phyloP scores from a whole-genome alignment of 2,888 invertebrate genomes.

The Asteroscopus sphinx region DNA sequence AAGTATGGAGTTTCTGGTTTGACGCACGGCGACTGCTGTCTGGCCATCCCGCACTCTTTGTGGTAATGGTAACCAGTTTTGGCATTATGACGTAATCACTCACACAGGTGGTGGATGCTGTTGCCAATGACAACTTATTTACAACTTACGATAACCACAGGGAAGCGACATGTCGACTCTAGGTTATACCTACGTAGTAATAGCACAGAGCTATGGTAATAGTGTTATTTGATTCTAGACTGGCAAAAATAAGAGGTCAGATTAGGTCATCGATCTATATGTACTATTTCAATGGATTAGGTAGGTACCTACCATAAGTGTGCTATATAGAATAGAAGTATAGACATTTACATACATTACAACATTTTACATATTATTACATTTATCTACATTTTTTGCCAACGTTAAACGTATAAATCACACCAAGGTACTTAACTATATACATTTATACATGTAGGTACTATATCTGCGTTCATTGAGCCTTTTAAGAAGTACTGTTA shows the following conservation, averaged over 20 bases:
- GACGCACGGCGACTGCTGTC: conserved; percentile 2
- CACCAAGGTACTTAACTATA: conserved; percentile 56
- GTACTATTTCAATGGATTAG: no score
- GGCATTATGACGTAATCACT: conserved; percentile 24
- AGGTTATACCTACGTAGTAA: no score
- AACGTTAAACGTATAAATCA: conserved; percentile 47
- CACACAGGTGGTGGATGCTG: conserved; percentile 23
- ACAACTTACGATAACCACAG: not conserved
- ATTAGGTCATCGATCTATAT: no score
- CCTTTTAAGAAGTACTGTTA: conserved; percentile 47
- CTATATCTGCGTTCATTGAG: no score
- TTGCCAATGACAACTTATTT: not conserved
- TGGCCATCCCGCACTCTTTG: conserved; percentile 1
- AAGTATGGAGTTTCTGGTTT: not conserved
- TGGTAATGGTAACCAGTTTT: conserved; percentile 35
- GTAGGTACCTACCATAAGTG: no score
- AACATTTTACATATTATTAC: no score
- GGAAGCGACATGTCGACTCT: not conserved
- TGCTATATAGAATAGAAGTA: no score
- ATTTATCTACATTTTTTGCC: no score
- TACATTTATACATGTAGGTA: no score
- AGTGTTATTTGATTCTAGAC: no score
- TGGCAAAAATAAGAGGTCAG: not conserved
- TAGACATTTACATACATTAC: no score
- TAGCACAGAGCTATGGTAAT: no score